Evolutionary conservation across 1,140 invertebrate genomes (phyloP).

Genomic region (Argopecten irradians): DNA sequence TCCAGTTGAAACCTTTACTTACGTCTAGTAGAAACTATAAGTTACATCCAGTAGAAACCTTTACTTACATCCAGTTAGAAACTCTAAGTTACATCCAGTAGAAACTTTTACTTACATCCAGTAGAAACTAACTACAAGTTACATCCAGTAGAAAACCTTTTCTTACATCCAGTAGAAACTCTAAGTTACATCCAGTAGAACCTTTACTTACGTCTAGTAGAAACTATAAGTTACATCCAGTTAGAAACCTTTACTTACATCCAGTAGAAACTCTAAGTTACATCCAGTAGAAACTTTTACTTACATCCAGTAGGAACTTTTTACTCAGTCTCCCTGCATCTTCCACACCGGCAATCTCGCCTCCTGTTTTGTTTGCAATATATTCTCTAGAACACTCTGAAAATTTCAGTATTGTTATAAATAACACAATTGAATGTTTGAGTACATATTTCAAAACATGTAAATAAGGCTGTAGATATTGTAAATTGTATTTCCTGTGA

Average conservation of each 20-base stretch:
- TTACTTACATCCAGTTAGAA: slow-evolving; percentile 23
- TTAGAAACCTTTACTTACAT: too few species aligned
- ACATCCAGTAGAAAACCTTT: slow-evolving; percentile 19
- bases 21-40: background rate
- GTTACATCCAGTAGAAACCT: background rate
- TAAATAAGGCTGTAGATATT: too few species aligned
- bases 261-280: background rate
- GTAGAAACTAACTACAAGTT: too few species aligned
- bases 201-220: too few species aligned
- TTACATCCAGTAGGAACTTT: slow-evolving; percentile 38
- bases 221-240: too few species aligned
- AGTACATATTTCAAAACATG: too few species aligned
- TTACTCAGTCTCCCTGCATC: slow-evolving; percentile 30
- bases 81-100: background rate
- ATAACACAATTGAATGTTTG: too few species aligned
- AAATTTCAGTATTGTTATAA: too few species aligned
- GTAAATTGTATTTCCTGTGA: too few species aligned
- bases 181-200: too few species aligned
- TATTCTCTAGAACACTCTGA: slow-evolving; percentile 30
- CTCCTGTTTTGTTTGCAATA: slow-evolving; percentile 30
- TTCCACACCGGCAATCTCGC: background rate
- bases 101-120: background rate
- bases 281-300: background rate
- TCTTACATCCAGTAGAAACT: background rate
- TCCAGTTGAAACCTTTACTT: too few species aligned